Evolutionary conservation across 2,888 invertebrate genomes (phyloP).

Genomic region (Drosophila mimica): DNA sequence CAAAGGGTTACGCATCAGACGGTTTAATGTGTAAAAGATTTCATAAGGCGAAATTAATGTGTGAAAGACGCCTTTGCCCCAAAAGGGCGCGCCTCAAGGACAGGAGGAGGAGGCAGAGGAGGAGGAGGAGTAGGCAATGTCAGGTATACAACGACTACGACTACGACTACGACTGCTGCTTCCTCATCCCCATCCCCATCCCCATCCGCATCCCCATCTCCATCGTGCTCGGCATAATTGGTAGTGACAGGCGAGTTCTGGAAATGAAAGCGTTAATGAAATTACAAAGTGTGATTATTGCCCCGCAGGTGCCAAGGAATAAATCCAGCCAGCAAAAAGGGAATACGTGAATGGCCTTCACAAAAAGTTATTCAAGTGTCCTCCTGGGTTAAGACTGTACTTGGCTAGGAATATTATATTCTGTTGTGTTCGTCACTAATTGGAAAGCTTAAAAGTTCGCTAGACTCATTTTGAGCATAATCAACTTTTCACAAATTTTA

Average conservation of each 20-base stretch:
- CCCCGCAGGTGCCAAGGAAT: slow-evolving; percentile 32
- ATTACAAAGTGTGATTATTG: slow-evolving; percentile 67
- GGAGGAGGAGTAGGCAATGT: slow-evolving; percentile 3
- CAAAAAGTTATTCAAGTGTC: slow-evolving; percentile 30
- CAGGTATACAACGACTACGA: too few species aligned
- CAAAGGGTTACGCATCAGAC: slow-evolving; percentile 49
- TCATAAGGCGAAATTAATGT: slow-evolving; percentile 70
- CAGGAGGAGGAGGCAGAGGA: neutral
- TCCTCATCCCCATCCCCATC: neutral
- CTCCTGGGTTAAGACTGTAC: slow-evolving; percentile 16
- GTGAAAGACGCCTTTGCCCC: slow-evolving; percentile 15
- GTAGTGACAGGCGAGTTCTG: slow-evolving; percentile 42
- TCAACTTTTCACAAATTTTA: neutral
- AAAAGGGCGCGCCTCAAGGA: slow-evolving; percentile 26
- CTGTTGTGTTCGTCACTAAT: neutral
- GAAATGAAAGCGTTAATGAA: slow-evolving; percentile 61
- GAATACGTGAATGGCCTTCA: slow-evolving; percentile 21
- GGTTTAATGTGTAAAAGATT: slow-evolving; percentile 69
- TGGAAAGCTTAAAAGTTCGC: neutral
- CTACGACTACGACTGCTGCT: neutral
- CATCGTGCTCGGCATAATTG: slow-evolving; percentile 34
- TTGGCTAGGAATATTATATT: neutral
- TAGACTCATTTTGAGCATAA: neutral
- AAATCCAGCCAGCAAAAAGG: slow-evolving; percentile 9
- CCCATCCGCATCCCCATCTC: neutral